A percentile compares a stretch with the other conserved stretches of the same genome.
Evolutionary conservation across 53 echinoderm and acorn worm genomes (phyloP).

Genomic region (Apostichopus leukothele): DNA sequence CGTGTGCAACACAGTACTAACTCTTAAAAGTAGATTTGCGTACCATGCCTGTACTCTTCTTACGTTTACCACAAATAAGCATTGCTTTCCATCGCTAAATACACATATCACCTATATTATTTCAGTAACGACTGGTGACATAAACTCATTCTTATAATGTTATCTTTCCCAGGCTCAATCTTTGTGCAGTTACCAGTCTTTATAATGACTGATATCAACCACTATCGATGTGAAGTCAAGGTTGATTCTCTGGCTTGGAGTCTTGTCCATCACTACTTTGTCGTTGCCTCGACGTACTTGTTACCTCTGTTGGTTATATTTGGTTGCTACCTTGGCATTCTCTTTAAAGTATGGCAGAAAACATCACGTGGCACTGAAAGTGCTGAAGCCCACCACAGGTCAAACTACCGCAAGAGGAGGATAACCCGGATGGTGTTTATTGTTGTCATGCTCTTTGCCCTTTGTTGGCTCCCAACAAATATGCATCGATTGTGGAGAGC

Average conservation of each 20-base stretch:
- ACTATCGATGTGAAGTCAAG: slow-evolving; percentile 17
- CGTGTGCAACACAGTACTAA: too few relatives aligned
- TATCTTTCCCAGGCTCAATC: slow-evolving; percentile 45
- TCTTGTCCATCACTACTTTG: slow-evolving; percentile 17
- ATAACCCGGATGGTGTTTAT: slow-evolving; percentile 27
- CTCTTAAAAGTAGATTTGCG: too few relatives aligned
- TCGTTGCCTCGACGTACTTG: neutral
- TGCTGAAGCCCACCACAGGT: slow-evolving; percentile 36
- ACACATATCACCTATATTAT: too few relatives aligned
- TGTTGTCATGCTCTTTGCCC: slow-evolving; percentile 24
- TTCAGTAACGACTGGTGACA: too few relatives aligned
- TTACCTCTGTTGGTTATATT: slow-evolving; percentile 10
- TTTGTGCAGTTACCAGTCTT: slow-evolving; percentile 52
- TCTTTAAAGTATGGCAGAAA: slow-evolving; percentile 34
- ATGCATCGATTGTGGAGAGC: slow-evolving; percentile 61
- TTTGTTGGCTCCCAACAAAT: slow-evolving; percentile 80
- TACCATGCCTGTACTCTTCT: too few relatives aligned
- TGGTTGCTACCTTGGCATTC: slow-evolving; percentile 18
- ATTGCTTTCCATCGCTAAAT: too few relatives aligned
- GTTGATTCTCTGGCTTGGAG: slow-evolving; percentile 11
- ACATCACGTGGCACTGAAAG: slow-evolving; percentile 37
- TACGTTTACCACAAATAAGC: too few relatives aligned
- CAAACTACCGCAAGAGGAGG: slow-evolving; percentile 37
- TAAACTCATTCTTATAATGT: neutral
- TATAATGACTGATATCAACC: slow-evolving; percentile 18